Conservation (phyloP, 2,113 vertebrate genomes). For the Nycticorax nycticorax region DNA sequence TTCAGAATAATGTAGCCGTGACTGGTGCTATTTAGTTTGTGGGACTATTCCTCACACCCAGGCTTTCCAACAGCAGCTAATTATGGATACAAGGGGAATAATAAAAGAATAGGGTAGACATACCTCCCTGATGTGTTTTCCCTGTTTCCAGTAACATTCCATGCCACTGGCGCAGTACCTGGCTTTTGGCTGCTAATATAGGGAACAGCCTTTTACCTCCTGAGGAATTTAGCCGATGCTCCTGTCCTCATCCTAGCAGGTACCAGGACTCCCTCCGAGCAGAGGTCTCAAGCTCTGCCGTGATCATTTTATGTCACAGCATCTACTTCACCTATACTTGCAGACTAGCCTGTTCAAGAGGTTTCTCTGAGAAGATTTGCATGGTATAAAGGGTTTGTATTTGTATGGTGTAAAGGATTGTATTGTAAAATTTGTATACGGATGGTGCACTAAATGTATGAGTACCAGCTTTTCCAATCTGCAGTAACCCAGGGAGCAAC, state of each 20-base stretch:
- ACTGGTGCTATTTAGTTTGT: neutral
- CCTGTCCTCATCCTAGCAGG: neutral
- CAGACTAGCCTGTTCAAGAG: neutral
- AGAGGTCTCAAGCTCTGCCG: neutral
- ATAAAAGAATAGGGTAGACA: neutral
- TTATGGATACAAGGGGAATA: neutral
- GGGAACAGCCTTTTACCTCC: neutral
- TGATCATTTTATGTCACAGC: neutral
- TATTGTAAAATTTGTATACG: neutral
- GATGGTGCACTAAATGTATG: neutral
- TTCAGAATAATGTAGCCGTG: neutral
- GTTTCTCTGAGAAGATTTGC: neutral
- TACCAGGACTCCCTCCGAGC: neutral
- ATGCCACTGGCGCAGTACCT: neutral
- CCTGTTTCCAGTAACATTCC: neutral
- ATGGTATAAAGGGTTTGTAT: neutral
- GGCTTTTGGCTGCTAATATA: neutral
- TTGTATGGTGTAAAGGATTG: neutral
- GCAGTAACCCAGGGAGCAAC: neutral
- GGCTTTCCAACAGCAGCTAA: neutral
- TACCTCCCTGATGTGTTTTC: neutral
- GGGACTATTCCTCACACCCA: neutral
- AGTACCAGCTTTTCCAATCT: neutral
- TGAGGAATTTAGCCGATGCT: neutral
- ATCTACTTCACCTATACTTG: neutral